A percentile compares a stretch with the other conserved stretches of the same genome.
These are phyloP conservation scores for Penaeus monodon DNA, from an alignment of 2,888 invertebrate species.

Conservation along the genomic window DNA sequence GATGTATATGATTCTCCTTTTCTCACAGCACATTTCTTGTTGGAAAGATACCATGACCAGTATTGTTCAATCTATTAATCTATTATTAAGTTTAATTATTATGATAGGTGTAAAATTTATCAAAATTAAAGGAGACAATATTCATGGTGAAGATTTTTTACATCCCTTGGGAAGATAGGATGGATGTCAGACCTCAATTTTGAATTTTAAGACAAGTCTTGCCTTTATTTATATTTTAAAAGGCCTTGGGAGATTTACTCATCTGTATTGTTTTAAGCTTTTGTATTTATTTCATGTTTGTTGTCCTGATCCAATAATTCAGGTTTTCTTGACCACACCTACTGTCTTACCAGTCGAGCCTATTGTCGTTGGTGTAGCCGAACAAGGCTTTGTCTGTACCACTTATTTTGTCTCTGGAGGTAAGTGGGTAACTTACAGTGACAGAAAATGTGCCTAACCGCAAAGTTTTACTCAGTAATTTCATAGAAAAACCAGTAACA, in stretches of 20 bases:
- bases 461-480: constrained; percentile 16
- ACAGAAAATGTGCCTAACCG: constrained; percentile 43
- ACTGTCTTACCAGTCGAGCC: constrained; percentile 57
- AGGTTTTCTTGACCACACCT: constrained; percentile 61
- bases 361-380: constrained; percentile 60
- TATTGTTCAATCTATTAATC: too few relatives aligned
- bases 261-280: constrained; percentile 52
- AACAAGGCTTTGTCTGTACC: constrained; percentile 58
- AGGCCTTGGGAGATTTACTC: constrained; percentile 5
- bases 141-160: too few relatives aligned
- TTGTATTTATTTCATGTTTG: constrained; percentile 58
- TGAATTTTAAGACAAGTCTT: too few relatives aligned
- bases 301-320: constrained; percentile 63
- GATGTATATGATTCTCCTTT: too few relatives aligned
- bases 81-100: too few relatives aligned
- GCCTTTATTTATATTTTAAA: too few relatives aligned
- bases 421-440: constrained; percentile 60
- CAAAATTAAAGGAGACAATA: too few relatives aligned
- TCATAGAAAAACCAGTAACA: constrained; percentile 21
- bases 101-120: too few relatives aligned
- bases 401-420: constrained; percentile 58
- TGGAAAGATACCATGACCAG: too few relatives aligned
- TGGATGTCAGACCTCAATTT: too few relatives aligned
- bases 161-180: too few relatives aligned
- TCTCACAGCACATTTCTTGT: too few relatives aligned